Evolutionary conservation across 2,888 invertebrate species (phyloP).

Genomic region (Spatulosminthurus flaviceps): DNA sequence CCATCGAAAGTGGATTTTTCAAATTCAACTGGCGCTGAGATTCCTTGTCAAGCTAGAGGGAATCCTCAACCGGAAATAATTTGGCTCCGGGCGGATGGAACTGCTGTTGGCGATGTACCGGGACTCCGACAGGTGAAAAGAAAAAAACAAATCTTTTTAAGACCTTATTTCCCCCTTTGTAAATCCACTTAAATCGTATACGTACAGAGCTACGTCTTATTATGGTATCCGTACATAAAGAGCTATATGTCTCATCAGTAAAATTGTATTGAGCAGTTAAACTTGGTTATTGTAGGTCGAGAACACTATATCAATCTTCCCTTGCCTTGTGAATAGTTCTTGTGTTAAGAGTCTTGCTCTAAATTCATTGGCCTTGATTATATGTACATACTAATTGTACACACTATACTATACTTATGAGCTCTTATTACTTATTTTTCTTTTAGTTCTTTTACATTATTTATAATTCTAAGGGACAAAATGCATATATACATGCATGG

Average conservation of each 20-base stretch:
- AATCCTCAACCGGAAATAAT: conserved; percentile 90
- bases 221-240: background rate
- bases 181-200: background rate
- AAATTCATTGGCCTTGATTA: no score
- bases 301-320: no score
- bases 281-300: no score
- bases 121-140: conserved; percentile 82
- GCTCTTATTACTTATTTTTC: no score
- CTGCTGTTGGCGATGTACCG: conserved; percentile 89
- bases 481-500: no score
- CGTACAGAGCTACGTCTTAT: no score
- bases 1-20: conserved; percentile 92
- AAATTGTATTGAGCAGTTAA: background rate
- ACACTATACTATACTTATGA: no score
- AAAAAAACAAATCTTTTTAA: conserved; percentile 27
- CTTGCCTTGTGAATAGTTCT: no score
- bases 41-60: conserved; percentile 91
- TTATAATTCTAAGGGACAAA: no score
- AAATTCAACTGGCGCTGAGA: conserved; percentile 90
- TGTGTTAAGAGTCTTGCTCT: no score
- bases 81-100: conserved; percentile 91
- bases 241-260: background rate
- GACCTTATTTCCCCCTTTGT: conserved; percentile 9
- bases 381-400: no score
- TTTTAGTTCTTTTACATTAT: no score